Conservation (phyloP, 2,113 vertebrate genomes). For the Zonotrichia leucophrys region DNA sequence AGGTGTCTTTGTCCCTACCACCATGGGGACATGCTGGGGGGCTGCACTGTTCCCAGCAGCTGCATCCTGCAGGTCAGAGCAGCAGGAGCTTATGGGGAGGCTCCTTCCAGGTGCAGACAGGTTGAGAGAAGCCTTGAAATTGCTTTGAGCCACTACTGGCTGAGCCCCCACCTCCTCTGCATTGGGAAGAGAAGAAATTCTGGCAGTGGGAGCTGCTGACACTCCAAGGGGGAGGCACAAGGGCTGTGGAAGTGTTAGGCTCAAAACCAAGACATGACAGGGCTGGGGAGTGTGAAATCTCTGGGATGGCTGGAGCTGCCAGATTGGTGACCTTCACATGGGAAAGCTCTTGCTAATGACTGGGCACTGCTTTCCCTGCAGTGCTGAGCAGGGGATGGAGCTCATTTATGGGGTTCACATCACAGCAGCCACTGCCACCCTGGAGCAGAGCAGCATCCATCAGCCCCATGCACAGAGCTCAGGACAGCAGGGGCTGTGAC, state of each 20-base stretch:
- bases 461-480: accelerated
- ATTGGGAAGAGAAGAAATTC: not conserved
- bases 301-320: not conserved
- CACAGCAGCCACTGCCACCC: accelerated
- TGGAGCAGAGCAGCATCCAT: accelerated
- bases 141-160: not conserved
- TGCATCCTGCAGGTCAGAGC: not conserved
- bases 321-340: not conserved
- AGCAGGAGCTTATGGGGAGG: not conserved
- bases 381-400: not conserved
- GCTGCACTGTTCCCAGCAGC: not conserved
- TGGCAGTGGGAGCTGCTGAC: not conserved
- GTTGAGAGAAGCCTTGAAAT: not conserved
- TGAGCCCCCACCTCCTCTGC: not conserved
- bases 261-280: not conserved
- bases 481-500: accelerated
- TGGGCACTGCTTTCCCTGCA: not conserved
- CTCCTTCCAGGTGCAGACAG: not conserved
- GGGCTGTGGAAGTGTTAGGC: not conserved
- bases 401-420: not conserved
- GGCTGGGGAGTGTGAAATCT: not conserved
- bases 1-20: not conserved
- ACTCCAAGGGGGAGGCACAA: accelerated
- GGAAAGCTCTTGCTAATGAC: not conserved
- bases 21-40: not conserved